phyloP scores from a whole-genome alignment of 2,797 vertebrate species.

The Sus cebifrons region DNA sequence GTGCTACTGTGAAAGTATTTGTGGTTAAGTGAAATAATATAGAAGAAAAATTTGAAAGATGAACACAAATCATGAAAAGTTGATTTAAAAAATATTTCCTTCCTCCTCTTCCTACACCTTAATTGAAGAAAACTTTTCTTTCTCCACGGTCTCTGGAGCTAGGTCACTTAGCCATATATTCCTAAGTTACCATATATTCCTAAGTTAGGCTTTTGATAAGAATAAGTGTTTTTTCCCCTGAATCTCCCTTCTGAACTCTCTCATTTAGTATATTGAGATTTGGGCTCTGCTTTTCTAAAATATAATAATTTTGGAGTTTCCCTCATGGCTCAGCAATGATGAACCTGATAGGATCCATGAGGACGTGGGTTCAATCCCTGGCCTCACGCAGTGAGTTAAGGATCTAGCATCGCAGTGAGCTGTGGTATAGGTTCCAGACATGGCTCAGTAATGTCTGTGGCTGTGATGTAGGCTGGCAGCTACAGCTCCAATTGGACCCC shows the following conservation, averaged over 20 bases:
- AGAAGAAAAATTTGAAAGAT: constrained; percentile 23
- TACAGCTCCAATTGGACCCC: too few species aligned
- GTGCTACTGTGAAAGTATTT: neutral
- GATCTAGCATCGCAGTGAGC: too few species aligned
- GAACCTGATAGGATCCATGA: too few species aligned
- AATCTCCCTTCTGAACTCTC: constrained; percentile 37
- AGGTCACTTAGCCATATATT: neutral
- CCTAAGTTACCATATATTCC: constrained; percentile 49
- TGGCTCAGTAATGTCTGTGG: too few species aligned
- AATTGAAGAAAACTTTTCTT: constrained; percentile 51
- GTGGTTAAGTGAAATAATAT: neutral
- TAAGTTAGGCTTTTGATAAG: constrained; percentile 41
- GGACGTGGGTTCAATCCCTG: too few species aligned
- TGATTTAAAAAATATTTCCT: neutral
- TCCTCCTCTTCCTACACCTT: neutral
- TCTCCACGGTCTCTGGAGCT: neutral
- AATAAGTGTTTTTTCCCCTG: neutral
- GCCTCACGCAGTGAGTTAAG: too few species aligned
- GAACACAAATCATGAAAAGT: neutral
- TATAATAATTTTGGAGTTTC: neutral
- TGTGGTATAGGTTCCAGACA: too few species aligned
- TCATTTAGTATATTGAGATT: constrained; percentile 42
- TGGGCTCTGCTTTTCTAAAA: constrained; percentile 57
- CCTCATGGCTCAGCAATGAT: too few species aligned
- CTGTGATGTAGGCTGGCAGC: too few species aligned